These are phyloP conservation scores for Agrotis puta DNA, from an alignment of 2,888 invertebrate species.

Conservation along the genomic window DNA sequence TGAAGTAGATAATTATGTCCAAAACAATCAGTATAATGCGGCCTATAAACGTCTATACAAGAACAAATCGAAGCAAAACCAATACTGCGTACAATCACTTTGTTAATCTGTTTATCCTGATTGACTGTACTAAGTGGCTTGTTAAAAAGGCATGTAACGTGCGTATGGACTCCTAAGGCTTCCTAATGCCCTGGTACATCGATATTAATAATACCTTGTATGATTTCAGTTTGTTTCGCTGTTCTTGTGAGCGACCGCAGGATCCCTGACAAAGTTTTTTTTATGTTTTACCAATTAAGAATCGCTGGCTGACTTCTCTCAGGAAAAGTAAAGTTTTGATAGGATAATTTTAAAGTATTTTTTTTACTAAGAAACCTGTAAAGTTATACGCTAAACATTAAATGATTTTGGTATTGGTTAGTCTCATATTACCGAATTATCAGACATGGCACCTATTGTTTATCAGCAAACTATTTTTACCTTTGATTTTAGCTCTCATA, in stretches of 20 bases:
- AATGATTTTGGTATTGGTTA: background rate
- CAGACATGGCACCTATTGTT: background rate
- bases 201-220: slow-evolving; percentile 34
- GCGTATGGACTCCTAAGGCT: slow-evolving; percentile 35
- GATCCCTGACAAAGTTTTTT: background rate
- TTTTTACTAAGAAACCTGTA: background rate
- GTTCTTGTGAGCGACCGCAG: too few relatives aligned
- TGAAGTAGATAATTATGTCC: background rate
- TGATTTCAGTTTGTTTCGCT: background rate
- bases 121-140: slow-evolving; percentile 54
- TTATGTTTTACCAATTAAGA: background rate
- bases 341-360: background rate
- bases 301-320: background rate
- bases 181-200: slow-evolving; percentile 41
- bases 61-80: slow-evolving; percentile 5
- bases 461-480: background rate
- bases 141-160: slow-evolving; percentile 44
- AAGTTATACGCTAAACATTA: background rate
- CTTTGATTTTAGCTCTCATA: background rate
- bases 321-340: background rate
- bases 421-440: background rate
- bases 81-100: slow-evolving; percentile 28
- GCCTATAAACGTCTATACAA: slow-evolving; percentile 2
- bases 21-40: background rate
- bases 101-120: slow-evolving; percentile 52